Conservation (phyloP, 2,797 vertebrate species). For the Sebastolobus altivelis region DNA sequence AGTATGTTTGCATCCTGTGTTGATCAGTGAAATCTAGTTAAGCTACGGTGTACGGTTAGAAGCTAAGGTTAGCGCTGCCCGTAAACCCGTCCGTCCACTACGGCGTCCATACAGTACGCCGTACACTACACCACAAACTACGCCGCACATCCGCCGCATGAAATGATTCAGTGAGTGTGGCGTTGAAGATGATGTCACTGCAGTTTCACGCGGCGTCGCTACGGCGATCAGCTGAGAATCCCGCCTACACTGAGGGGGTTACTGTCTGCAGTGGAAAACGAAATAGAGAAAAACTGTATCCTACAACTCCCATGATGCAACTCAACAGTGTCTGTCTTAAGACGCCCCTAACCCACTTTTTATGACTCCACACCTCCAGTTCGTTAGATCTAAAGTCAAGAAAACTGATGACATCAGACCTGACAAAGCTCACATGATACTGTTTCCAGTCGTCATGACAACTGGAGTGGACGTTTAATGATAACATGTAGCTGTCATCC, state of each 20-base stretch:
- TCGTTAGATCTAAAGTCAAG: neutral
- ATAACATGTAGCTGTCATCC: neutral
- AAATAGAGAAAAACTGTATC: neutral
- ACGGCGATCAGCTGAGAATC: neutral
- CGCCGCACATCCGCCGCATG: too few relatives aligned
- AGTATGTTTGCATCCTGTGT: too few relatives aligned
- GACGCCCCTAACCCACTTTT: neutral
- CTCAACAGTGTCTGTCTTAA: neutral
- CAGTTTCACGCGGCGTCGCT: too few relatives aligned
- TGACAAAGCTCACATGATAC: neutral
- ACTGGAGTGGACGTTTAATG: neutral
- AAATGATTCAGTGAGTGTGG: too few relatives aligned
- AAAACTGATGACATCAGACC: neutral
- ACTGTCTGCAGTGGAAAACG: neutral
- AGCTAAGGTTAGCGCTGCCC: too few relatives aligned
- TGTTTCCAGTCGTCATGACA: neutral
- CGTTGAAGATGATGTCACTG: fast-evolving
- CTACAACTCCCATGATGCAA: neutral
- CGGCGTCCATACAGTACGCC: fast-evolving
- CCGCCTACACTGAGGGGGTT: neutral
- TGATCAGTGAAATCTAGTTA: too few relatives aligned
- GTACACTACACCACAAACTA: too few relatives aligned
- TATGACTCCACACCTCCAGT: neutral
- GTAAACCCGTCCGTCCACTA: too few relatives aligned
- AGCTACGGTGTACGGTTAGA: too few relatives aligned